These are phyloP conservation scores for Condylura cristata DNA, from an alignment of 2,113 vertebrate genomes.

Conservation along the genomic window DNA sequence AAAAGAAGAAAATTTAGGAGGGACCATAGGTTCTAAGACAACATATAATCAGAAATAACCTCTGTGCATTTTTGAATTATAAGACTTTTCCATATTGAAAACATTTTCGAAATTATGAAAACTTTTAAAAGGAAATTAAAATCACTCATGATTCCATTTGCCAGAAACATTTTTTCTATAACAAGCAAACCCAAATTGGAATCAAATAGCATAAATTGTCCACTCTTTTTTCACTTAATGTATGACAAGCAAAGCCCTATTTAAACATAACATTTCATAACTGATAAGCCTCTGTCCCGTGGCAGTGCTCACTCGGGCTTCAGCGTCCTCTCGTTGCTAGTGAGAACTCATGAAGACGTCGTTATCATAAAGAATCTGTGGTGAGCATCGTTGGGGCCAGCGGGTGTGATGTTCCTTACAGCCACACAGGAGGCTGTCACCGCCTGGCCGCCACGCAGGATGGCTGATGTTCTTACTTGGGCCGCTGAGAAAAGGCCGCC, in stretches of 20 bases:
- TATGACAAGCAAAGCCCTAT: background rate
- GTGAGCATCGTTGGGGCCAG: background rate
- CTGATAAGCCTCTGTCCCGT: background rate
- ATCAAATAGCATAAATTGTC: background rate
- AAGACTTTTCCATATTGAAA: background rate
- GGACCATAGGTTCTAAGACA: background rate
- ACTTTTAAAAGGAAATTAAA: slow-evolving; percentile 39
- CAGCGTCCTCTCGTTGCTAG: background rate
- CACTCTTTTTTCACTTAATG: background rate
- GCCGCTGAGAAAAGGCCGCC: background rate
- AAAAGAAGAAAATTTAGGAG: background rate
- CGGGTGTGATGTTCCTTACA: background rate
- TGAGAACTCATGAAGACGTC: background rate
- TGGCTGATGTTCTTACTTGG: background rate
- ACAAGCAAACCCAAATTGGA: background rate
- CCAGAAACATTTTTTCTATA: background rate
- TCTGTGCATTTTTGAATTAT: background rate
- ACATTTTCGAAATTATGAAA: background rate
- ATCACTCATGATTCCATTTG: background rate
- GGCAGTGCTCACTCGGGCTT: background rate
- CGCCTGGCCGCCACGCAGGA: no score
- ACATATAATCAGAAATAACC: background rate
- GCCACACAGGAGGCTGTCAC: no score
- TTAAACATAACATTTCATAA: background rate
- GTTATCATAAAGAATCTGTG: background rate